Evolutionary conservation across 2,113 vertebrate genomes (phyloP).

Genomic region (Osmerus mordax): DNA sequence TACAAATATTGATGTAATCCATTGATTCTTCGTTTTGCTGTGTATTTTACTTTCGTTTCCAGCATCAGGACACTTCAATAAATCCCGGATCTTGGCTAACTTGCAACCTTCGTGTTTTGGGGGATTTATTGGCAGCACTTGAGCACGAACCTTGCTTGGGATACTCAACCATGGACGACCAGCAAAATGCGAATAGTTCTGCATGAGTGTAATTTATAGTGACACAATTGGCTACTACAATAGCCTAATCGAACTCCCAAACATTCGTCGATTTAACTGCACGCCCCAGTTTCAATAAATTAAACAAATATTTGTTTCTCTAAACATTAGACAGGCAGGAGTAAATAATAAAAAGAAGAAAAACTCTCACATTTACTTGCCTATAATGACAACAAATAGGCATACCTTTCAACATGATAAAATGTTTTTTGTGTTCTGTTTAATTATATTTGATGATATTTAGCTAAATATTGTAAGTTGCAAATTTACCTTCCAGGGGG

Average conservation of each 20-base stretch:
- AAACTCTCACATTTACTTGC: too few relatives aligned
- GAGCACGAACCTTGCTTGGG: constrained; percentile 63
- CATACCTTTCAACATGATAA: too few relatives aligned
- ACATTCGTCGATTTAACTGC: too few relatives aligned
- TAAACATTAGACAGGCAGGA: neutral
- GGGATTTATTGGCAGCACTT: constrained; percentile 61
- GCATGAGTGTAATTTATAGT: neutral
- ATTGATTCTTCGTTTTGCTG: constrained; percentile 74
- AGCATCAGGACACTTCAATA: constrained; percentile 65
- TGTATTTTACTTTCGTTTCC: constrained; percentile 74
- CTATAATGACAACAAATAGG: too few relatives aligned
- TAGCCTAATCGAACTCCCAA: neutral
- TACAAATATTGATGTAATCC: constrained; percentile 86
- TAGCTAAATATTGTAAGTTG: too few relatives aligned
- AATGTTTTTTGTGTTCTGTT: neutral
- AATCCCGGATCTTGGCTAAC: constrained; percentile 75
- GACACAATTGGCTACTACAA: neutral
- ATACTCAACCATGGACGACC: constrained; percentile 15
- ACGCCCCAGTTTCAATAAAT: too few relatives aligned
- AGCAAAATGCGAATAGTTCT: constrained; percentile 27
- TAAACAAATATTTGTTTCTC: too few relatives aligned
- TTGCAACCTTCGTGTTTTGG: constrained; percentile 69
- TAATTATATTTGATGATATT: neutral
- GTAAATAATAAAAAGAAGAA: neutral
- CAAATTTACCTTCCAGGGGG: constrained; percentile 89